Evolutionary conservation across 2,888 invertebrate genomes (phyloP).

Genomic region (Minunthozetes semirufus): DNA sequence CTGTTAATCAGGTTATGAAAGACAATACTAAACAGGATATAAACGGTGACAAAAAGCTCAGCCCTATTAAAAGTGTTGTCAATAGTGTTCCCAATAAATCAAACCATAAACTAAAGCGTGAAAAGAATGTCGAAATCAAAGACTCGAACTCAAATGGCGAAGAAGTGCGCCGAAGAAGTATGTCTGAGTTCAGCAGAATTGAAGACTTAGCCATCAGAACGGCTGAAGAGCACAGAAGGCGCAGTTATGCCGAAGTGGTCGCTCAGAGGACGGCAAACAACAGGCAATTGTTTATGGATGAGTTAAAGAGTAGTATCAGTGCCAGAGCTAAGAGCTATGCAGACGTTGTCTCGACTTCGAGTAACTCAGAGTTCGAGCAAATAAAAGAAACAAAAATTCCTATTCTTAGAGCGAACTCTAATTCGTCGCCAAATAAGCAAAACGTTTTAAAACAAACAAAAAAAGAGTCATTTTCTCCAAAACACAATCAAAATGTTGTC

Average conservation of each 20-base stretch:
- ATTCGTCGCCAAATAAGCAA: constrained; percentile 11
- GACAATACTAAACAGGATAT: not conserved
- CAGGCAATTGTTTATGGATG: not conserved
- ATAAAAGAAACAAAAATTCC: constrained; percentile 23
- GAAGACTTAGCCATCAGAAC: not conserved
- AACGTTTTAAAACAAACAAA: not conserved
- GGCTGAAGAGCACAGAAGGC: not conserved
- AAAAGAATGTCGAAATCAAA: not conserved
- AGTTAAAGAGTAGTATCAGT: constrained; percentile 16
- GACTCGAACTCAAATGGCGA: not conserved
- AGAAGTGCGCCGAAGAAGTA: not conserved
- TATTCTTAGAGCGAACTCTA: not conserved
- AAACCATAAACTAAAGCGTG: not conserved
- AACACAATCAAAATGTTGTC: constrained; percentile 19
- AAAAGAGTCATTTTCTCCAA: not conserved
- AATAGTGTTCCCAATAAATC: not conserved
- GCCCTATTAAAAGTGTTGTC: not conserved
- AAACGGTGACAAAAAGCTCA: not conserved
- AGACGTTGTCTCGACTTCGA: constrained; percentile 10
- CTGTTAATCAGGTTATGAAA: not conserved
- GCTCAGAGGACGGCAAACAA: not conserved
- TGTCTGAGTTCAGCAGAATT: not conserved
- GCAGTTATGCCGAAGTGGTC: constrained; percentile 24
- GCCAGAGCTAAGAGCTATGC: constrained; percentile 27
- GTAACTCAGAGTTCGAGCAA: constrained; percentile 10